These are phyloP conservation scores for Trichonephila clavata DNA, from an alignment of 1,140 invertebrate species.

Conservation along the genomic window DNA sequence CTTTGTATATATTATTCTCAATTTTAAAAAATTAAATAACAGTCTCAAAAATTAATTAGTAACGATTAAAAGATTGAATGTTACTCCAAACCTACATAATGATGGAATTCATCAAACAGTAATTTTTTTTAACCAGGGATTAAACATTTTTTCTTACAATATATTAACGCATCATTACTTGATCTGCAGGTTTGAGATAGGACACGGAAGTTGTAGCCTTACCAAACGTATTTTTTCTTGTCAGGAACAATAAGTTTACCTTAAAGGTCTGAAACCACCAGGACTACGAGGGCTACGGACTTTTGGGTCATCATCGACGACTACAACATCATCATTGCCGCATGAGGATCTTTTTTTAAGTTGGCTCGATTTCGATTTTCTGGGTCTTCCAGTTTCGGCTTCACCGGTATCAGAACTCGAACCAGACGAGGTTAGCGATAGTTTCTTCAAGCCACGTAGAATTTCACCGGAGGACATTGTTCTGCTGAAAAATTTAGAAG, in stretches of 20 bases:
- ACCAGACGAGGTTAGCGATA: conserved; percentile 67
- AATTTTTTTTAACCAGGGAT: too few relatives aligned
- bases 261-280: conserved; percentile 53
- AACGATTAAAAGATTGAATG: too few relatives aligned
- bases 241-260: background rate
- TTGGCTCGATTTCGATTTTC: conserved; percentile 54
- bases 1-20: too few relatives aligned
- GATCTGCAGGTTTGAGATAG: too few relatives aligned
- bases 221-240: too few relatives aligned
- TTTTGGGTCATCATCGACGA: conserved; percentile 23
- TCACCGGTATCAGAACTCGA: conserved; percentile 43
- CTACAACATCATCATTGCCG: conserved; percentile 40
- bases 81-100: too few relatives aligned
- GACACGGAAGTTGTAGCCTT: too few relatives aligned
- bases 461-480: conserved; percentile 76
- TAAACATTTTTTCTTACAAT: too few relatives aligned
- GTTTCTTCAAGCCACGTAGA: conserved; percentile 64
- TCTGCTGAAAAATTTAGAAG: conserved; percentile 74
- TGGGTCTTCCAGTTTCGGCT: background rate
- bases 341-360: conserved; percentile 55
- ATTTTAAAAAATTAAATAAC: too few relatives aligned
- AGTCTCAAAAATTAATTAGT: too few relatives aligned
- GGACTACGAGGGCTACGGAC: conserved; percentile 49
- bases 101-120: too few relatives aligned
- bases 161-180: too few relatives aligned